Base-by-base conservation (phyloP, 2,888 invertebrate genomes). In the Diplolepis rosae region DNA sequence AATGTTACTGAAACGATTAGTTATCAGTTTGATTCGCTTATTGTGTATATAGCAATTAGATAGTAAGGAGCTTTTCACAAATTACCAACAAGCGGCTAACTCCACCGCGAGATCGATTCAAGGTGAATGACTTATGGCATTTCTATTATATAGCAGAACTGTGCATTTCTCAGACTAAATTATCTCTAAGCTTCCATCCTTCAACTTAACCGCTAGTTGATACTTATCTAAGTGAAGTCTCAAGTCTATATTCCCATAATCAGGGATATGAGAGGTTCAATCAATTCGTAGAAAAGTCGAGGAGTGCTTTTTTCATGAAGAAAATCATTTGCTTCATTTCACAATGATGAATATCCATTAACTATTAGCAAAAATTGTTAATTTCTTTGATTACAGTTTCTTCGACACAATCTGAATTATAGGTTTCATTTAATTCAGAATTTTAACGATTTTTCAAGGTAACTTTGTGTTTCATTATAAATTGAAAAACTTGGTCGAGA, bases 81-180 rank as follows among this genome's bases (percentile, higher is more conserved):
- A 24, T 61, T 39, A 39, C 39, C 5, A 39, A 61, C 39, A 27
- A 39, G 35, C 24, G 61, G 27, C 35, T 61, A 39, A 35, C 27
- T 39, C 61, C 6, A 61, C 24, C 61, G n/a, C 61, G 27, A 61
- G 24, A 61, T 61, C 61, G 61, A 61, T 61, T 61, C 35, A 39
- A 61, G 61, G 61, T 61, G 61, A 61, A 61, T 39, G 61, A 39
- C 61, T 61, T 61, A 35, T 27, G 61, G 35, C 9, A 24, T 13
- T 61, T 61, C 54, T 54, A 30, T 61, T 61, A 61, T 61, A 61
- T 27, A 35, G 35, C 39, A 7, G 52, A 24, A 39, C 2, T 61
- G 61, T 39, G 39, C 61, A 61, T 39, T 61, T 61, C 39, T 7
- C 61, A 18, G 35, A 24, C 24, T 39, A 27, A 61, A 61, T 35